Conservation (phyloP, 2,113 vertebrate species). For the Rhagologus leucostigma region DNA sequence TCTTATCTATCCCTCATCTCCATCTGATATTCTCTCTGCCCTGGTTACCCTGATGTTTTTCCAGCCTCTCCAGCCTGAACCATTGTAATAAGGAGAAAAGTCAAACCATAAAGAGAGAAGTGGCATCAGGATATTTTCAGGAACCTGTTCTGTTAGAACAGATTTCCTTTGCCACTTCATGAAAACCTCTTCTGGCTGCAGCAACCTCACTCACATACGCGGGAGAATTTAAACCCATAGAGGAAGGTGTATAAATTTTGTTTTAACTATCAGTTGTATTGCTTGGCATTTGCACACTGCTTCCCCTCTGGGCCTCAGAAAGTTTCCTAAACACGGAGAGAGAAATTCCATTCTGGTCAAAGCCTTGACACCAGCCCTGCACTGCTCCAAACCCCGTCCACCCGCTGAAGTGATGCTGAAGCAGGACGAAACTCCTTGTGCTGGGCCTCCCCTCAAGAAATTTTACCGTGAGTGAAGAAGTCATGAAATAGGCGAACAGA, state of each 20-base stretch:
- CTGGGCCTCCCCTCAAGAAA: not conserved
- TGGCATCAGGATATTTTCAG: not conserved
- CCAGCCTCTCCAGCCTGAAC: constrained; percentile 42
- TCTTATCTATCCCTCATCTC: constrained; percentile 62
- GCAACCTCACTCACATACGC: not conserved
- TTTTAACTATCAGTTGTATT: not conserved
- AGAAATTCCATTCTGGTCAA: constrained; percentile 59
- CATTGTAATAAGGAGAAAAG: constrained; percentile 54
- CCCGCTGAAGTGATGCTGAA: not conserved
- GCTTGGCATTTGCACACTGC: constrained; percentile 20
- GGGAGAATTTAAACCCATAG: not conserved
- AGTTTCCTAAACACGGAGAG: constrained; percentile 30
- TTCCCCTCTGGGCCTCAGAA: constrained; percentile 49
- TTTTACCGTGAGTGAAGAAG: not conserved
- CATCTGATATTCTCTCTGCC: constrained; percentile 66
- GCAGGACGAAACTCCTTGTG: not conserved
- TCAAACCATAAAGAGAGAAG: constrained; percentile 28
- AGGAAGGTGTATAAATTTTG: not conserved
- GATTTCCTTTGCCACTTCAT: not conserved
- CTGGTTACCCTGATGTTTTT: constrained; percentile 70
- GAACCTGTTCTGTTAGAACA: not conserved
- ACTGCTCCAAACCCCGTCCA: not conserved
- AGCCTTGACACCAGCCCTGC: constrained; percentile 47
- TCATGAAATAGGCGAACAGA: not conserved
- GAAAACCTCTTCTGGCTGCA: not conserved